Evolutionary conservation across 92 coral and sea anemone species (phyloP), one percentile per base, ranked within the genome.

Genomic region (Bergia puertoricense): DNA sequence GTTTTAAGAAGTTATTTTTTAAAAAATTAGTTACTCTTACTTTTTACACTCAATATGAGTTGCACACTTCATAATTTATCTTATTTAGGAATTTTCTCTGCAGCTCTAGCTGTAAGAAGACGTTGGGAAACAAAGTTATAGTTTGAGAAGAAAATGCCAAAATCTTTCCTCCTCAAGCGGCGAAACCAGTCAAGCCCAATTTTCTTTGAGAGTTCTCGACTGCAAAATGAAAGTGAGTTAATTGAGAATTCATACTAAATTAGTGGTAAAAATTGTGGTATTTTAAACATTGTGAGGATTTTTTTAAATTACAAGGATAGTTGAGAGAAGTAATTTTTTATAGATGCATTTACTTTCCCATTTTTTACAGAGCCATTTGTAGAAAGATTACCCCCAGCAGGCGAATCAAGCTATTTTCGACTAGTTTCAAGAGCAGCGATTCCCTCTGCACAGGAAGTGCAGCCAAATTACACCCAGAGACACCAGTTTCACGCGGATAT

Each of bases 181-280:
- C 74, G 77, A 22, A 83, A 20, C 43, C 56, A 83, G 16, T 75
- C 77, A 68, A 83, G 39, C 66, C 51, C 41, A 83, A 30, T 69
- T 45, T 67, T 45, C 67, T 37, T 46, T 48, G 77, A 83, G 77
- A 69, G 11, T 83, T 36, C 62, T 68, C 77, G 66, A 44, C 23
- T 82, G 66, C 77, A 82, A 82, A 82, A 69, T 7, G 83, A 79
- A 54, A 22, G 86, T 82, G 62, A 82, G 86, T 69, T 67, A 30
- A 18, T 79, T 42, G 54, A 23, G 43, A 79, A 79, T 50, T 4
- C 83, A 79, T 51, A 20, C 23, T 54, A 54, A 50, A 79, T 38
- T 54, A 36, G 66, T 48, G 46, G 69, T 38, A 79, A 30, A 54
- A 56, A 79, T 13, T 10, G 41, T 37, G 66, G 41, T 4, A 30